phyloP scores from a whole-genome alignment of 1,140 invertebrate species.

The Dreissena rostriformis region DNA sequence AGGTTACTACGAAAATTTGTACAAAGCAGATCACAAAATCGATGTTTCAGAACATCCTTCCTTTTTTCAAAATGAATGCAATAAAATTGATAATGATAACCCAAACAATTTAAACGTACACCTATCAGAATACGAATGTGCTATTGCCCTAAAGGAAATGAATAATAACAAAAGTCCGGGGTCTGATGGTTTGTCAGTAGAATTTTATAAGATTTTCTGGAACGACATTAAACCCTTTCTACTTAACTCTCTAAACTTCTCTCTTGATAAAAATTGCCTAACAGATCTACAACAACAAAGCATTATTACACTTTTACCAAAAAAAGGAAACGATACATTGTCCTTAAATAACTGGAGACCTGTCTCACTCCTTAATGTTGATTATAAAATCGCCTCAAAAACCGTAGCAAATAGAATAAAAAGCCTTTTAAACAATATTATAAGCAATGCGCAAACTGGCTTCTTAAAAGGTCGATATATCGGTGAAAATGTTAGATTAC shows the following conservation, averaged over 20 bases:
- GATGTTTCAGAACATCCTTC: not conserved
- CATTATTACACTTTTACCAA: conserved; percentile 11
- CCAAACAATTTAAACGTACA: conserved; percentile 8
- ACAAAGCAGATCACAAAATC: not conserved
- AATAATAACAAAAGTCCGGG: conserved; percentile 26
- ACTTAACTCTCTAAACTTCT: conserved; percentile 23
- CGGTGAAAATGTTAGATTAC: conserved; percentile 30
- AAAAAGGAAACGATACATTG: conserved; percentile 2
- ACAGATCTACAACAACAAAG: not conserved
- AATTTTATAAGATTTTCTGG: conserved; percentile 41
- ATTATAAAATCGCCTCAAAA: conserved; percentile 28
- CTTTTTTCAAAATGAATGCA: not conserved
- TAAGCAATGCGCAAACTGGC: conserved; percentile 14
- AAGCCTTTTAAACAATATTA: conserved; percentile 1
- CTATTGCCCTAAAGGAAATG: conserved; percentile 11
- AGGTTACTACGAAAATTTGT: conserved; percentile 20
- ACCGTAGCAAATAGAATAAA: conserved; percentile 19
- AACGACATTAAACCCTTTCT: conserved; percentile 18
- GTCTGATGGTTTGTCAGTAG: not conserved
- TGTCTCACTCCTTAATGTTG: conserved; percentile 18
- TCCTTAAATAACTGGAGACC: conserved; percentile 23
- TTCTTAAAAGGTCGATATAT: conserved; percentile 33
- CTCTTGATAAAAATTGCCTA: not conserved
- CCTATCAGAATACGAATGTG: not conserved
- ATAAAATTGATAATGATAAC: not conserved